Conservation (phyloP, 2,113 vertebrate genomes). For the Canis aureus region DNA sequence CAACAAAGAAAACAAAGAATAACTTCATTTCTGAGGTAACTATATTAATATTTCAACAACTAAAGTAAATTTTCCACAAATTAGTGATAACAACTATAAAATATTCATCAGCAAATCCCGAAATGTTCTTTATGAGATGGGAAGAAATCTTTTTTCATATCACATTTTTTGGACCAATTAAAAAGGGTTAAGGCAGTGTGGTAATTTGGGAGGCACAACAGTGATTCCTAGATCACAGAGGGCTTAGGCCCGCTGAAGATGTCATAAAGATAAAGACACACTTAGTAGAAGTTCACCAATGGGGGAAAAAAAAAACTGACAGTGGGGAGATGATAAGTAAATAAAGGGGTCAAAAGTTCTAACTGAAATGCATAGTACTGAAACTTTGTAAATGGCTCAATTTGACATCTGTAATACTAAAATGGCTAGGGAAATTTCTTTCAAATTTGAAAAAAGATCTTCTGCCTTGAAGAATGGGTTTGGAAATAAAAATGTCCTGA, state of each 20-base stretch:
- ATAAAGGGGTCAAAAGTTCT: background rate
- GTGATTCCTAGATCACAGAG: background rate
- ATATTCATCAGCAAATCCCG: background rate
- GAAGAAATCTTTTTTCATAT: slow-evolving; percentile 12
- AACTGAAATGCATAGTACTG: slow-evolving; percentile 14
- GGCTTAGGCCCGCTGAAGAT: background rate
- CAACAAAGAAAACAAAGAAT: slow-evolving; percentile 77
- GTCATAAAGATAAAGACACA: background rate
- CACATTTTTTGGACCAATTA: slow-evolving; percentile 18
- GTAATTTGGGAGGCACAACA: background rate
- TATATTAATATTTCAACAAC: slow-evolving; percentile 39
- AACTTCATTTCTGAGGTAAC: slow-evolving; percentile 62
- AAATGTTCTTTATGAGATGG: slow-evolving; percentile 14
- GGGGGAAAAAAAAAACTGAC: background rate
- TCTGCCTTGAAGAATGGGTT: slow-evolving; percentile 28
- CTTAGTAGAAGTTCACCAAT: background rate
- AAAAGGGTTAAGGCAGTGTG: background rate
- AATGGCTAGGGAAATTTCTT: background rate
- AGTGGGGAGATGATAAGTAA: background rate
- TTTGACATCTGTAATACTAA: slow-evolving; percentile 2
- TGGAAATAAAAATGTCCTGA: slow-evolving; percentile 49
- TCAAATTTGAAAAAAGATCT: slow-evolving; percentile 47
- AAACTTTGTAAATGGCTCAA: slow-evolving; percentile 35
- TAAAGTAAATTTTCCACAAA: slow-evolving; percentile 13
- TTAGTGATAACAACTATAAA: slow-evolving; percentile 46